Evolutionary conservation across 2,113 vertebrate species (phyloP).

Genomic region (Petromus typicus): DNA sequence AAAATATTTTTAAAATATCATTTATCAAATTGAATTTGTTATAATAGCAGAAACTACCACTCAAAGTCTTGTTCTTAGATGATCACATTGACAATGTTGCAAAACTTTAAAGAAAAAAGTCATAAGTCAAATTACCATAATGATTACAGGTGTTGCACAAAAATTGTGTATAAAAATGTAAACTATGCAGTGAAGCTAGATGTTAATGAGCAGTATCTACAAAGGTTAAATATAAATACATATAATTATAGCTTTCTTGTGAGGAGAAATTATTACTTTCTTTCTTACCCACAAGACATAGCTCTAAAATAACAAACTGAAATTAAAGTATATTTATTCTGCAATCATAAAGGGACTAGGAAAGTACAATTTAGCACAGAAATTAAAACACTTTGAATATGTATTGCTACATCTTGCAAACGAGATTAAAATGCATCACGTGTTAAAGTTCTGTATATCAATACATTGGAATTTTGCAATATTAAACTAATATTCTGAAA

Average conservation of each 20-base stretch:
- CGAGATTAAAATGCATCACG: slow-evolving; percentile 12
- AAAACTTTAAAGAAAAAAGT: slow-evolving; percentile 29
- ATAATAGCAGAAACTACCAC: neutral
- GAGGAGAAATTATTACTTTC: slow-evolving; percentile 83
- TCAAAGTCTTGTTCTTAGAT: neutral
- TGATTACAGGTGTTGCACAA: slow-evolving; percentile 73
- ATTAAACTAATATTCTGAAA: slow-evolving; percentile 22
- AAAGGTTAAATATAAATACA: slow-evolving; percentile 87
- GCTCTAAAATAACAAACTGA: slow-evolving; percentile 78
- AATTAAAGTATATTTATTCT: slow-evolving; percentile 81
- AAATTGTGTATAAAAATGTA: slow-evolving; percentile 79
- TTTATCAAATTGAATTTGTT: neutral
- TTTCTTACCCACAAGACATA: slow-evolving; percentile 71
- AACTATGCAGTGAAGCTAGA: slow-evolving; percentile 74
- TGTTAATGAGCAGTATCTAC: slow-evolving; percentile 81
- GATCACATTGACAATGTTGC: slow-evolving; percentile 44
- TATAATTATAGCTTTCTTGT: slow-evolving; percentile 83
- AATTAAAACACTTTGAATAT: slow-evolving; percentile 70
- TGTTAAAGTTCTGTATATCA: neutral
- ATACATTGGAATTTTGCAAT: slow-evolving; percentile 35
- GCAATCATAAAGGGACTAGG: slow-evolving; percentile 70
- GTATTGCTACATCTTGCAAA: slow-evolving; percentile 52
- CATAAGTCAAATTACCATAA: slow-evolving; percentile 70
- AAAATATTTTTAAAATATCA: neutral
- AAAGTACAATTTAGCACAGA: slow-evolving; percentile 65